A percentile compares a stretch with the other conserved stretches of the same genome.
Evolutionary conservation across 92 coral and sea anemone species (phyloP).

Genomic region (Umimayanthus chanpuru): DNA sequence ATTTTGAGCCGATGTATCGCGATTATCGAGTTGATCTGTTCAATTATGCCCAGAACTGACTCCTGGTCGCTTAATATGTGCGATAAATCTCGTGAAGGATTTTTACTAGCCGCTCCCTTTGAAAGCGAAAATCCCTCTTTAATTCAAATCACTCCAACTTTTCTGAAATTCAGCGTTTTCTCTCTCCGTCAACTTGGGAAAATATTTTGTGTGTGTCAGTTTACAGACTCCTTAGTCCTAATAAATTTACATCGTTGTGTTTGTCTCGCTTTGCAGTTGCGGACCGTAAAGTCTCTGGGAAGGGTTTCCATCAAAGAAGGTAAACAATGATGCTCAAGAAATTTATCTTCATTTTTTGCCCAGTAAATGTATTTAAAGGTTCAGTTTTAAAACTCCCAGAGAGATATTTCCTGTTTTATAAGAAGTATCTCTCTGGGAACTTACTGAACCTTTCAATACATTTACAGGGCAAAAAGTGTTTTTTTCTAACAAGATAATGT

Average conservation of each 20-base stretch:
- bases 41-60: background rate
- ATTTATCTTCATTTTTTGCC: background rate
- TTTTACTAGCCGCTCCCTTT: background rate
- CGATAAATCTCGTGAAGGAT: background rate
- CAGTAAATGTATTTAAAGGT: background rate
- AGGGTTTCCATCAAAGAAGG: slow-evolving; percentile 90
- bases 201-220: background rate
- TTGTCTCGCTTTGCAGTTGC: slow-evolving; percentile 61
- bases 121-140: background rate
- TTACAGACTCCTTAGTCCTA: background rate
- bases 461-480: background rate
- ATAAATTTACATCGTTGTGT: slow-evolving; percentile 21
- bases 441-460: background rate
- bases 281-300: slow-evolving; percentile 89
- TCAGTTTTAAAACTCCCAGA: background rate
- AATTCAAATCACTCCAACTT: no score
- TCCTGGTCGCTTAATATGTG: background rate
- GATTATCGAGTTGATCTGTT: background rate
- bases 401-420: background rate
- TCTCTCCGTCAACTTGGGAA: background rate
- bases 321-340: slow-evolving; percentile 17
- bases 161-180: background rate
- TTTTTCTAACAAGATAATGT: background rate
- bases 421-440: background rate
- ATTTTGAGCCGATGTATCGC: background rate